phyloP scores from a whole-genome alignment of 2,888 invertebrate species.

The Apocheima hispidaria region DNA sequence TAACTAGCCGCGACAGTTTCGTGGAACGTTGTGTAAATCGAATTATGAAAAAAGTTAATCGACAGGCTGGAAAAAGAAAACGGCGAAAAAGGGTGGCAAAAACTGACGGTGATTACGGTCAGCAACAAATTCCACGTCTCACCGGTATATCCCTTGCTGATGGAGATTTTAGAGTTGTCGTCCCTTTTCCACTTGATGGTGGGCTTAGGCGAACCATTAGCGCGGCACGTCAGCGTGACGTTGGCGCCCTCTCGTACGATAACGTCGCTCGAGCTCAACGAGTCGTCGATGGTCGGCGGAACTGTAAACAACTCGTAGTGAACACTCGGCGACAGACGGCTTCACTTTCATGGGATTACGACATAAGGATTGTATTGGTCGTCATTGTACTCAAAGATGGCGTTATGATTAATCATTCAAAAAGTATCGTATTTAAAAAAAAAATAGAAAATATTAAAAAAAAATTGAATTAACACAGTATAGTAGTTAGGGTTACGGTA shows the following conservation, averaged over 20 bases:
- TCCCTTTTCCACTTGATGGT: conserved; percentile 97
- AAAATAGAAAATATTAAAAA: too few species aligned
- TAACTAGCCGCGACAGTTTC: not conserved
- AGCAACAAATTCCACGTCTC: conserved; percentile 54
- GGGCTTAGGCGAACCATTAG: conserved; percentile 95
- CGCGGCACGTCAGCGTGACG: conserved; percentile 95
- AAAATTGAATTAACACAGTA: too few species aligned
- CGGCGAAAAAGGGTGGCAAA: conserved; percentile 30
- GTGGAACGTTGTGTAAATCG: conserved; percentile 14
- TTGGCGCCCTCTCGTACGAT: conserved; percentile 96
- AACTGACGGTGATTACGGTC: conserved; percentile 38
- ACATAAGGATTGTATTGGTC: conserved; percentile 27
- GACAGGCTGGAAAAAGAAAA: conserved; percentile 27
- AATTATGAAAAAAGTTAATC: conserved; percentile 41
- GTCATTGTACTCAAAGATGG: too few species aligned
- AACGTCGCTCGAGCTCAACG: conserved; percentile 95
- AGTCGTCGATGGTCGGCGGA: conserved; percentile 96
- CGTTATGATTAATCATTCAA: too few species aligned
- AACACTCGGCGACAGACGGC: conserved; percentile 31
- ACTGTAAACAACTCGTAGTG: conserved; percentile 88
- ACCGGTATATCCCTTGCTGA: conserved; percentile 94
- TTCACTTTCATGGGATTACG: conserved; percentile 40
- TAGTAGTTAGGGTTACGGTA: too few species aligned
- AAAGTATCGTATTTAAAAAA: too few species aligned
- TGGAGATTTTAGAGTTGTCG: conserved; percentile 94